Percentiles rank a stretch among this genome's conserved stretches.
Evolutionary conservation across 2,113 vertebrate genomes (phyloP).

Genomic region (Oenanthe melanoleuca): DNA sequence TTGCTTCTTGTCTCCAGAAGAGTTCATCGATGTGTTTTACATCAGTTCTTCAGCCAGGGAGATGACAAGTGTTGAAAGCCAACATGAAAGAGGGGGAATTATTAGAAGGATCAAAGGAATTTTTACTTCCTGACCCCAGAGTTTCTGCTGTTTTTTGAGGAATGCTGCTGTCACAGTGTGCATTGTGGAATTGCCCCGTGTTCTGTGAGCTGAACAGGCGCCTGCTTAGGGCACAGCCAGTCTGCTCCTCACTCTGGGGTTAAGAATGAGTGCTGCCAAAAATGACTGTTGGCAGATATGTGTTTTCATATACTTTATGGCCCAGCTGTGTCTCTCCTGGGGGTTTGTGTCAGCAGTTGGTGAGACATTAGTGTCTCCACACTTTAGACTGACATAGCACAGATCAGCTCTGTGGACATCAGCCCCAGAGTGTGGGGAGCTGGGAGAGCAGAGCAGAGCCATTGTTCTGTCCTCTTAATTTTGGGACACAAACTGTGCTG

Average conservation of each 20-base stretch:
- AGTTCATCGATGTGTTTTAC: neutral
- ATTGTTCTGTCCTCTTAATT: neutral
- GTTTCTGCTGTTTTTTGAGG: neutral
- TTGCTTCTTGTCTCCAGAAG: neutral
- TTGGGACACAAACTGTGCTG: neutral
- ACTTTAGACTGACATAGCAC: neutral
- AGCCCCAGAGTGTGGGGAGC: neutral
- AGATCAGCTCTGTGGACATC: neutral
- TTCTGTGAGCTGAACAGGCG: neutral
- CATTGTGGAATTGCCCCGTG: neutral
- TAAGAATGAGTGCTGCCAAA: neutral
- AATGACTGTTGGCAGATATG: neutral
- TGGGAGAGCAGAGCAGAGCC: neutral
- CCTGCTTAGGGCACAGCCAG: neutral
- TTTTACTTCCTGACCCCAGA: conserved; percentile 12
- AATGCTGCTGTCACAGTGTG: neutral
- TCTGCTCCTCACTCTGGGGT: neutral
- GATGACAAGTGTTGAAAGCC: conserved; percentile 28
- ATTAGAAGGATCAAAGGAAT: conserved; percentile 35
- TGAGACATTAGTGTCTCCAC: neutral
- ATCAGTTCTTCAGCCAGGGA: neutral
- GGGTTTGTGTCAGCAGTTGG: neutral
- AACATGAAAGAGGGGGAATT: conserved; percentile 5
- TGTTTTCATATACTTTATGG: neutral
- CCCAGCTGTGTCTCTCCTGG: neutral